phyloP scores from a whole-genome alignment of 2,113 vertebrate genomes.

The Ardeotis arabs region DNA sequence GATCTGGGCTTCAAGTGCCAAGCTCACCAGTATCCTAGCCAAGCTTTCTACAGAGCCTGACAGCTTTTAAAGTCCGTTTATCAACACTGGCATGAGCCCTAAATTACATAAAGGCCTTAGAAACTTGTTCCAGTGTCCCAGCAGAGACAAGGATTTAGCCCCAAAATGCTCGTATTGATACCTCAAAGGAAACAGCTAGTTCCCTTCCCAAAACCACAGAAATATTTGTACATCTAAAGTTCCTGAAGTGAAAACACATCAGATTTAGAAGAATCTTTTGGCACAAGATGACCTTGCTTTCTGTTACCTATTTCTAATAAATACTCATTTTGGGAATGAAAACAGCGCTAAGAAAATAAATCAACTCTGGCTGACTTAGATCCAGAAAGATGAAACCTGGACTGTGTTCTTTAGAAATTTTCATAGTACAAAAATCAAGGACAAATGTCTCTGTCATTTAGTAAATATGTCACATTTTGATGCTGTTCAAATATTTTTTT shows the following conservation, averaged over 20 bases:
- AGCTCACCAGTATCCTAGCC: conserved; percentile 56
- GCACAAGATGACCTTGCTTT: conserved; percentile 11
- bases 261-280: conserved; percentile 44
- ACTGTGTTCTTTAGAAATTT: conserved; percentile 10
- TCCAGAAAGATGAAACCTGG: conserved; percentile 12
- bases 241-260: conserved; percentile 24
- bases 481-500: not conserved
- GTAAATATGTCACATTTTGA: not conserved
- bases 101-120: conserved; percentile 58
- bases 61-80: conserved; percentile 66
- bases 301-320: conserved; percentile 66
- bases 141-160: conserved; percentile 40
- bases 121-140: conserved; percentile 41
- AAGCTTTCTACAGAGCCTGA: conserved; percentile 62
- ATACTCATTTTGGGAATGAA: conserved; percentile 14
- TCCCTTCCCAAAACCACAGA: conserved; percentile 58
- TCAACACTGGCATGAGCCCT: conserved; percentile 69
- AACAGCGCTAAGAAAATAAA: conserved; percentile 30
- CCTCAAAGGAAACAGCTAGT: conserved; percentile 27
- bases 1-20: conserved; percentile 57
- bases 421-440: conserved; percentile 4
- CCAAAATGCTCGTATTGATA: not conserved
- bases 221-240: conserved; percentile 34
- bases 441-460: not conserved
- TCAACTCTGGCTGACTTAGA: conserved; percentile 20